phyloP scores from a whole-genome alignment of 2,113 vertebrate species.

The Sander vitreus region DNA sequence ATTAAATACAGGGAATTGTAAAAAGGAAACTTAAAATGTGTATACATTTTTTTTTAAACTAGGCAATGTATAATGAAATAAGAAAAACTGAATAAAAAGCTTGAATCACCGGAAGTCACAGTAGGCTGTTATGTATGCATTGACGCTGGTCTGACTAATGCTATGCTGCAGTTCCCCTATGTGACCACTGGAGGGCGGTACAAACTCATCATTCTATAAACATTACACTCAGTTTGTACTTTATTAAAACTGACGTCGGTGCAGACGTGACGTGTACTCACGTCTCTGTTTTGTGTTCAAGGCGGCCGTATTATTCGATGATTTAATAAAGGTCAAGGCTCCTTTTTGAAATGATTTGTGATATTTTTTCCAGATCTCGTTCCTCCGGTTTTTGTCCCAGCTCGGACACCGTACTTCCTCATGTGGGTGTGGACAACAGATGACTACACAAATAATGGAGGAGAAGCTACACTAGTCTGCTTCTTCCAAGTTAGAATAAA shows the following conservation, averaged over 20 bases:
- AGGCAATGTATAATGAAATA: no score
- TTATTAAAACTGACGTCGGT: not conserved
- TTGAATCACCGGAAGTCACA: no score
- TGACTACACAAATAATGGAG: conserved; percentile 64
- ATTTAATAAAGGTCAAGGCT: not conserved
- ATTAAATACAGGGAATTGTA: no score
- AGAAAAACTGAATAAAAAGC: no score
- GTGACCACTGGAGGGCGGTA: not conserved
- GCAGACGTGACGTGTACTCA: no score
- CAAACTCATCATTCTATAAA: rapidly evolving
- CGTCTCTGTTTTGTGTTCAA: no score
- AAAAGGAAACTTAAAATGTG: no score
- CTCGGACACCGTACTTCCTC: conserved; percentile 51
- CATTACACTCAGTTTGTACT: not conserved
- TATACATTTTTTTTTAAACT: no score
- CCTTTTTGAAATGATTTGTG: not conserved
- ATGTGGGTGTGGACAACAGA: conserved; percentile 69
- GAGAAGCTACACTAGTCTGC: not conserved
- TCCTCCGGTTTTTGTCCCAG: conserved; percentile 6
- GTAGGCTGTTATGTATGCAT: not conserved
- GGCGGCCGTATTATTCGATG: no score
- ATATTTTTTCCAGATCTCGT: not conserved
- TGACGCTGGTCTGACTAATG: not conserved
- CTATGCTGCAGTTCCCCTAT: not conserved
- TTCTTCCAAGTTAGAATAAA: not conserved